Evolutionary conservation across 2,888 invertebrate genomes (phyloP).

Genomic region (Ormyrus pomaceus): DNA sequence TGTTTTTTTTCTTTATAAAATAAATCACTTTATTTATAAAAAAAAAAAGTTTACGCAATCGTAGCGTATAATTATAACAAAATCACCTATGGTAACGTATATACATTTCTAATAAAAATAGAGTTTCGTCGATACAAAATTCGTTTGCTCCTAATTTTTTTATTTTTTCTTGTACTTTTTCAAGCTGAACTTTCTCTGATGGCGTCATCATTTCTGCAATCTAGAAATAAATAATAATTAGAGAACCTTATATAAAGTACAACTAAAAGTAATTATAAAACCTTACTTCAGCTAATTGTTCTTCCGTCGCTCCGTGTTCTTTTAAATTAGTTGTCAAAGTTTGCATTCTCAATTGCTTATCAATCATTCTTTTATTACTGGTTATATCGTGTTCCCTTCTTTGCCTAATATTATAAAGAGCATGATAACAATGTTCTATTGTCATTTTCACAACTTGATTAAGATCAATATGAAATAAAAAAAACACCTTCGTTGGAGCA

Average conservation of each 20-base stretch:
- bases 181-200: conserved; percentile 86
- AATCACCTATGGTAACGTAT: conserved; percentile 77
- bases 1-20: conserved; percentile 51
- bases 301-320: conserved; percentile 85
- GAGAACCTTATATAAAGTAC: too few species aligned
- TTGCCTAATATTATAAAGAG: conserved; percentile 82
- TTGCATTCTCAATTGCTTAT: conserved; percentile 91
- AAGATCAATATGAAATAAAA: conserved; percentile 85
- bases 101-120: conserved; percentile 89
- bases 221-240: conserved; percentile 74
- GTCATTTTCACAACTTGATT: conserved; percentile 83
- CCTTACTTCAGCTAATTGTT: conserved; percentile 87
- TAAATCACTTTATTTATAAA: conserved; percentile 46
- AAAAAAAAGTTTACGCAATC: conserved; percentile 18
- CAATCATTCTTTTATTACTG: conserved; percentile 87
- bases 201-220: conserved; percentile 92
- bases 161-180: conserved; percentile 84
- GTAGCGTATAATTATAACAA: neutral
- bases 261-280: neutral
- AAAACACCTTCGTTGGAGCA: conserved; percentile 88
- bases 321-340: conserved; percentile 88
- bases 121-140: conserved; percentile 87
- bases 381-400: conserved; percentile 81
- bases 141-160: conserved; percentile 88
- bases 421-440: conserved; percentile 84